Percentiles rank a stretch among this genome's conserved stretches.
Conservation (phyloP, 2,888 invertebrate species). For the Nebria salina region DNA sequence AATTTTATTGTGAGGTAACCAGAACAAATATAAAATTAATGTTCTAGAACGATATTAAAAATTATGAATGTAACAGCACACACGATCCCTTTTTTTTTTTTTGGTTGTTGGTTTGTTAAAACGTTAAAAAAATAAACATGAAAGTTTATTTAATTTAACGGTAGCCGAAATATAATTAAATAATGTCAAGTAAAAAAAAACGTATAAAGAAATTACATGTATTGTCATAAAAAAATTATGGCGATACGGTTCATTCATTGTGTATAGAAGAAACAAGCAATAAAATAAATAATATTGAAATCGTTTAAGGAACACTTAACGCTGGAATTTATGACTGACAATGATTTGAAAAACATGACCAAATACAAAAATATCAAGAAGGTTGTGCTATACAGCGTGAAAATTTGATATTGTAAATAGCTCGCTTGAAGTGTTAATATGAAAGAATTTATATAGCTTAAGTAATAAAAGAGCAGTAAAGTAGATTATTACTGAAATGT, state of each 20-base stretch:
- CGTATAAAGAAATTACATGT: conserved; percentile 22
- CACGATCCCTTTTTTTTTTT: not conserved
- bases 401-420: not conserved
- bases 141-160: conserved; percentile 36
- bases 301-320: no score
- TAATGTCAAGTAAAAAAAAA: conserved; percentile 15
- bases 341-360: no score
- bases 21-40: not conserved
- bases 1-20: not conserved
- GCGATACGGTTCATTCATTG: no score
- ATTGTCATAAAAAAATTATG: conserved; percentile 5
- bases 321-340: no score
- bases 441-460: not conserved
- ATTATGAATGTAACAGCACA: not conserved
- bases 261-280: no score
- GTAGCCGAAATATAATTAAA: conserved; percentile 31
- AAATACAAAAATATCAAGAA: not conserved
- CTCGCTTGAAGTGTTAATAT: no score
- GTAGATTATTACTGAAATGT: conserved; percentile 34
- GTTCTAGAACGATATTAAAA: not conserved
- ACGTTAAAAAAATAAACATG: conserved; percentile 1
- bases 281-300: no score
- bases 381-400: not conserved
- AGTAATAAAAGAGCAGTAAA: conserved; percentile 41
- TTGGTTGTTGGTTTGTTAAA: not conserved